Base-by-base conservation (phyloP, 1,140 invertebrate species). In the Lycorma delicatula region DNA sequence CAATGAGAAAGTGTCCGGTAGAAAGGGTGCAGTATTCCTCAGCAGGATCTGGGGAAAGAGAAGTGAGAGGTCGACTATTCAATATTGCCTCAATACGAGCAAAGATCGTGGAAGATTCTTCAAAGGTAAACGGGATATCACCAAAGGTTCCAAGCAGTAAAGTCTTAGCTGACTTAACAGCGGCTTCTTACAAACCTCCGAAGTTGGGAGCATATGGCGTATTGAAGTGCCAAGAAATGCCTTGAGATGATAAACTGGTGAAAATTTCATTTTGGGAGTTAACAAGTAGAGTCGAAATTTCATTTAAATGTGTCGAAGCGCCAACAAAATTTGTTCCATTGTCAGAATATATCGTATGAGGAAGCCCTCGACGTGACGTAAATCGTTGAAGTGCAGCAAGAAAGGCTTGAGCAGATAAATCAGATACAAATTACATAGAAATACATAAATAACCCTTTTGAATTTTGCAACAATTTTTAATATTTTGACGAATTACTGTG, bases 241-340 rank as follows among this genome's bases (percentile, higher is more conserved):
- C 48, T n/a, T 61, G 49, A 25, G 22, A 36, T 23, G 20, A 58
- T 31, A 13, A 46, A 23, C n/a, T 29, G 29, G n/a, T 41, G 12
- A 16, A 16, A 20, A 41, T 41, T 41, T 41, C 38, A 41, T 41
- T 41, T 41, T 41, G 16, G 25, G 62, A 25, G 1, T 52, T 9
- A 9, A 54, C 38, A 1, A 64, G 18, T 12, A 61, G 52, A 20
- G 59, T 52, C 3, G 44, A 41, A 6, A 65, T 12, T 58, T 68
- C 58, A 48, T 47, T 61, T 3, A 71, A 31, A 41, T 70, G 59
- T 52, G 61, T 56, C 18, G 61, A 52, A 16, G 69, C 68, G 29
- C 71, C 70, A 9, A 67, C 61, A 62, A 74, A 73, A 59, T 71
- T 74, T 7, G 66, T 71, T 20, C 66, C 72, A 60, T 68, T 70